Evolutionary conservation across 2,888 invertebrate species (phyloP), one percentile per base, ranked within the genome.

Genomic region (Mallateleia sp.): DNA sequence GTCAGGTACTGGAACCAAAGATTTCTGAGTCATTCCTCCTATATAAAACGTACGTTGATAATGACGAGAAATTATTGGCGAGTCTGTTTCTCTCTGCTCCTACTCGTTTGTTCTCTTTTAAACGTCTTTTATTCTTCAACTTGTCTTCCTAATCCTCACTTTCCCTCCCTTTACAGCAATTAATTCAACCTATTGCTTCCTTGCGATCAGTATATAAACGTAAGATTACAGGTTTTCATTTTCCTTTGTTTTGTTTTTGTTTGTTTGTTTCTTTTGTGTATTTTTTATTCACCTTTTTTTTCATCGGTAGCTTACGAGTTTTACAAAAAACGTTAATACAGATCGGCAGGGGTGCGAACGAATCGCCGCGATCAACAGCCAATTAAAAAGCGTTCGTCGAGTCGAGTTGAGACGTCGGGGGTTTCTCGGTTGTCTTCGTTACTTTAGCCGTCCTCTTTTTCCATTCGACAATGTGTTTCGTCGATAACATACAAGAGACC

Each of bases 191-290:
- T 74, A 71, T 84, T 78, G 84, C 84, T 78, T 80, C 75, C 42
- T 78, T 75, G 69, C 85, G 79, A 77, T 81, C 81, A 88, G 86
- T 89, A 89, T 88, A 88, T 75, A 88, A 89, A 87, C 86, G 80
- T 89, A 88, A 91, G 89, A 91, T 91, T 89, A 91, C 87, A 89
- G 87, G 86, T 82, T 75, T 67, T 56, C 34, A 75, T 81, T 66
- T n/a, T n/a, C n/a, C n/a, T n/a, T n/a, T n/a, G n/a, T n/a, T n/a
- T n/a, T n/a, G n/a, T n/a, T n/a, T n/a, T n/a, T n/a, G n/a, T n/a
- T n/a, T n/a, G n/a, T n/a, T n/a, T n/a, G n/a, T n/a, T n/a, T n/a
- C n/a, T n/a, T n/a, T n/a, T n/a, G n/a, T n/a, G n/a, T n/a, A n/a
- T n/a, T n/a, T n/a, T n/a, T n/a, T n/a, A n/a, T n/a, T n/a, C n/a